phyloP scores from a whole-genome alignment of 2,797 vertebrate species.

The Notolabrus celidotus region DNA sequence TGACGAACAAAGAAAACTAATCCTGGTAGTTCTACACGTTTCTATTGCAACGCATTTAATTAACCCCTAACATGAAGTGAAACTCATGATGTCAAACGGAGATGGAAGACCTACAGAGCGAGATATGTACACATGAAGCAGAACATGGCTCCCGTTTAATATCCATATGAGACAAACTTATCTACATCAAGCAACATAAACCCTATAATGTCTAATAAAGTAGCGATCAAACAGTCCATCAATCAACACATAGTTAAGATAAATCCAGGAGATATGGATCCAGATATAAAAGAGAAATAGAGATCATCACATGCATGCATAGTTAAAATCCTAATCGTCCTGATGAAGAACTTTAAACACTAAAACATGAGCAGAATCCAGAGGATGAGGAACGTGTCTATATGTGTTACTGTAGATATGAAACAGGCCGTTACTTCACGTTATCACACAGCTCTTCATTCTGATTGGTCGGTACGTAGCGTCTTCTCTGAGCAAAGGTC shows the following conservation, averaged over 20 bases:
- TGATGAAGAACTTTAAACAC: slow-evolving; percentile 37
- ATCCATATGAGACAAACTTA: slow-evolving; percentile 22
- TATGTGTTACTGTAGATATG: neutral
- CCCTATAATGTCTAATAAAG: slow-evolving; percentile 53
- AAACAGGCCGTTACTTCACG: too few relatives aligned
- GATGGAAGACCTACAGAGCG: slow-evolving; percentile 73
- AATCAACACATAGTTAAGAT: slow-evolving; percentile 64
- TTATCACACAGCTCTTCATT: too few relatives aligned
- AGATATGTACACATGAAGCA: slow-evolving; percentile 73
- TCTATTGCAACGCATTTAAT: slow-evolving; percentile 37
- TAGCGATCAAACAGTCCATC: slow-evolving; percentile 54
- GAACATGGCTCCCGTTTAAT: slow-evolving; percentile 35
- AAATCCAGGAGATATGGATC: slow-evolving; percentile 61
- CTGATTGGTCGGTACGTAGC: too few relatives aligned
- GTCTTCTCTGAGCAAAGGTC: too few relatives aligned
- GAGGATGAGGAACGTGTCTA: neutral
- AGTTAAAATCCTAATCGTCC: slow-evolving; percentile 60
- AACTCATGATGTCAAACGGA: slow-evolving; percentile 17
- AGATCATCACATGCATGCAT: slow-evolving; percentile 77
- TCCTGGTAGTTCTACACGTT: slow-evolving; percentile 6
- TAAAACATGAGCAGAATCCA: slow-evolving; percentile 24
- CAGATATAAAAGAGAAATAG: slow-evolving; percentile 62
- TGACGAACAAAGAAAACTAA: neutral
- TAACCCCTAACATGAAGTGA: slow-evolving; percentile 16
- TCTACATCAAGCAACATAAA: slow-evolving; percentile 54